phyloP scores from a whole-genome alignment of 1,140 invertebrate species.

The Sitobion miscanthi region DNA sequence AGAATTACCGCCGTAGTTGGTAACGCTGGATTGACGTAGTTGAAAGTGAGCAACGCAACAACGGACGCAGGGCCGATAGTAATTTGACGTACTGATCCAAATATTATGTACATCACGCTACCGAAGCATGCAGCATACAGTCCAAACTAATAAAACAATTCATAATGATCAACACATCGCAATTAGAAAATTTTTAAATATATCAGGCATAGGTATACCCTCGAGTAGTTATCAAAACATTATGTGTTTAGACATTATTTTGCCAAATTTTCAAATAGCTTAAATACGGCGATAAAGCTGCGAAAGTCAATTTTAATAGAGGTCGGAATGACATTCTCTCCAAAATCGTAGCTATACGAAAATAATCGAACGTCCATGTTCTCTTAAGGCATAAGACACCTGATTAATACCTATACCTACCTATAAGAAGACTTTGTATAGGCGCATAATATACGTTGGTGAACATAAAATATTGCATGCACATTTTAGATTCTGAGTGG shows the following conservation, averaged over 20 bases:
- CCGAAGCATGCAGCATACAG: conserved; percentile 85
- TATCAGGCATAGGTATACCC: too few relatives aligned
- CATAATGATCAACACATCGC: neutral
- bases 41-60: conserved; percentile 72
- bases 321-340: neutral
- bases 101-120: conserved; percentile 79
- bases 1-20: conserved; percentile 76
- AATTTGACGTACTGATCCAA: conserved; percentile 84
- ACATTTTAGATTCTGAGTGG: too few relatives aligned
- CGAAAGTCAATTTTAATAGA: neutral
- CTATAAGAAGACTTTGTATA: too few relatives aligned
- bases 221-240: neutral
- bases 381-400: too few relatives aligned
- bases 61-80: conserved; percentile 83
- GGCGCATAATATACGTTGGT: too few relatives aligned
- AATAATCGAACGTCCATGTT: too few relatives aligned
- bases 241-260: too few relatives aligned
- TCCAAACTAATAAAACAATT: conserved; percentile 73
- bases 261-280: neutral
- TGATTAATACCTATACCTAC: too few relatives aligned
- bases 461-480: too few relatives aligned
- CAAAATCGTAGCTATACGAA: too few relatives aligned
- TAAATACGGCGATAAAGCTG: neutral
- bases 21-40: conserved; percentile 61
- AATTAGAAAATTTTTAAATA: neutral